phyloP scores from a whole-genome alignment of 2,797 vertebrate genomes.

The Cossypha polioptera region DNA sequence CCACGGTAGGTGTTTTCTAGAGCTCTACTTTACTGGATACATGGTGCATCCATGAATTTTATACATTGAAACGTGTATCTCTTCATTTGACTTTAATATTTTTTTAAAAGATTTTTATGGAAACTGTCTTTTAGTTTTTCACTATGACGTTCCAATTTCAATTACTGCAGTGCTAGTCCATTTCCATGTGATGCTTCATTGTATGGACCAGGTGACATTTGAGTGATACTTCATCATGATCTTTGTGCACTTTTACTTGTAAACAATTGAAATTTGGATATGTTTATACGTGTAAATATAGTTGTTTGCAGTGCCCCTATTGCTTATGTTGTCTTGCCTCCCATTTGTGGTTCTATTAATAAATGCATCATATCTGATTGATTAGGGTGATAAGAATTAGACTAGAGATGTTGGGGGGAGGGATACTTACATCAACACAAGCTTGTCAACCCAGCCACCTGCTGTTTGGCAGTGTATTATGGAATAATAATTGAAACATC shows the following conservation, averaged over 20 bases:
- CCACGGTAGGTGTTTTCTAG: constrained; percentile 73
- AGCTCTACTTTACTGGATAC: constrained; percentile 68
- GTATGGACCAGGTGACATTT: constrained; percentile 80
- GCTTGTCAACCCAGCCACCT: constrained; percentile 66
- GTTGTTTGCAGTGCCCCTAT: constrained; percentile 79
- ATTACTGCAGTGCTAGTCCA: constrained; percentile 76
- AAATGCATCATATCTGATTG: constrained; percentile 64
- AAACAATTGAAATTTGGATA: constrained; percentile 83
- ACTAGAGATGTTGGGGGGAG: constrained; percentile 55
- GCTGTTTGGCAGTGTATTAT: constrained; percentile 28
- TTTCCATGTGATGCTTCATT: constrained; percentile 78
- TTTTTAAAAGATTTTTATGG: constrained; percentile 79
- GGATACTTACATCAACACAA: constrained; percentile 55
- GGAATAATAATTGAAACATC: constrained; percentile 58
- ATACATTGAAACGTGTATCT: constrained; percentile 67
- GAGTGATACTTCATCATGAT: constrained; percentile 83
- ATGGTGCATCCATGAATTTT: constrained; percentile 73
- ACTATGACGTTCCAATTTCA: constrained; percentile 73
- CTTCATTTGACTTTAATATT: constrained; percentile 84
- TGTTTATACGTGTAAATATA: constrained; percentile 85
- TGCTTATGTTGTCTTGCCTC: constrained; percentile 75
- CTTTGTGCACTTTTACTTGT: constrained; percentile 96
- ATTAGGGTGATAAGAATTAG: constrained; percentile 69
- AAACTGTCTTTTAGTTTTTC: constrained; percentile 73
- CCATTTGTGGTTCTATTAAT: constrained; percentile 75